phyloP scores from a whole-genome alignment of 2,797 vertebrate species.

The Melanotaenia boesemani region DNA sequence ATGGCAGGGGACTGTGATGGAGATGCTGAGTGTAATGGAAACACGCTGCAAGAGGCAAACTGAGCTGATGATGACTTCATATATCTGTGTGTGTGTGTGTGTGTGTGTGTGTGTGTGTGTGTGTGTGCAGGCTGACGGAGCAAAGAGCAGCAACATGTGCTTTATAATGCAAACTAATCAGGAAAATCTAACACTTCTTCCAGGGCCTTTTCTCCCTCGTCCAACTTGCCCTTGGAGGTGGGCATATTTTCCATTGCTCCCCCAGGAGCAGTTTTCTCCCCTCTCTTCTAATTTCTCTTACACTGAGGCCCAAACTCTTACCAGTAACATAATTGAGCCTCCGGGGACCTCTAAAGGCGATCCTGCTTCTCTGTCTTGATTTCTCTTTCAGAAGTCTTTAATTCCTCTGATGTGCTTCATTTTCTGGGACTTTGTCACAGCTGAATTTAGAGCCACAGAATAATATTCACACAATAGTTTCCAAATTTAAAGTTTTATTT shows the following conservation, averaged over 20 bases:
- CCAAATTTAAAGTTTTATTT: slow-evolving; percentile 8
- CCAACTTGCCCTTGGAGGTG: slow-evolving; percentile 50
- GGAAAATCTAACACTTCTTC: slow-evolving; percentile 37
- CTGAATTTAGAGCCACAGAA: not conserved
- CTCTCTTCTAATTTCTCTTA: slow-evolving; percentile 31
- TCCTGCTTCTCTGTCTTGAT: slow-evolving; percentile 43
- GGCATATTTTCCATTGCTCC: slow-evolving; percentile 53
- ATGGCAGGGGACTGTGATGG: slow-evolving; percentile 49
- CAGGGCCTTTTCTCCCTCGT: slow-evolving; percentile 13
- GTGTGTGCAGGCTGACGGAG: no score
- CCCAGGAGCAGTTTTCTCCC: slow-evolving; percentile 48
- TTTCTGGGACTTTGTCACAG: slow-evolving; percentile 14
- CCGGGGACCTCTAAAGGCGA: slow-evolving; percentile 58
- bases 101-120: not conserved
- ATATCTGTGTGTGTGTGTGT: slow-evolving; percentile 5
- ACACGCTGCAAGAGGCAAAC: slow-evolving; percentile 30
- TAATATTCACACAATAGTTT: not conserved
- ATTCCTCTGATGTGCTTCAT: slow-evolving; percentile 28
- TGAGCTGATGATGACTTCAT: slow-evolving; percentile 36
- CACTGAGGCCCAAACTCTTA: slow-evolving; percentile 63
- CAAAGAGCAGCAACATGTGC: slow-evolving; percentile 7
- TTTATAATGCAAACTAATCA: slow-evolving; percentile 27
- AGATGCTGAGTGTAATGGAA: slow-evolving; percentile 59
- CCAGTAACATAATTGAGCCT: slow-evolving; percentile 69
- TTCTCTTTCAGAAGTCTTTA: slow-evolving; percentile 39